Base-by-base conservation (phyloP, 1,140 invertebrate genomes). In the Atta texana region DNA sequence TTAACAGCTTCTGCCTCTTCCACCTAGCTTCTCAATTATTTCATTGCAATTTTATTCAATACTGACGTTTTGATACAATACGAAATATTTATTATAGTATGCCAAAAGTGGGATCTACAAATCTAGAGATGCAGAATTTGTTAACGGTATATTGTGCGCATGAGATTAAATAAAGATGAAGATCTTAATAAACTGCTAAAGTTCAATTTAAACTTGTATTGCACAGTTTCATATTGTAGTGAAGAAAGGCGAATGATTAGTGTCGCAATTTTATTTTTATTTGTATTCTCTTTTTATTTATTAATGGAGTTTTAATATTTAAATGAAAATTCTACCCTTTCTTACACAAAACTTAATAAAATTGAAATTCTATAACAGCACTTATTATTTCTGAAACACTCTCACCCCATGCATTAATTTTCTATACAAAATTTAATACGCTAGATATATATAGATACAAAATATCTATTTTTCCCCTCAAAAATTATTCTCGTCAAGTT, bases 281-380 rank as follows among this genome's bases (percentile, higher is more conserved):
- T 90, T 89, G 87, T 91, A 87, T 80, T 55, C 21, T 61, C 44
- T 81, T 61, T 72, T 91, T 91, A 91, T 91, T 91, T 90, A 91
- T 91, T 87, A 91, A 88, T 91, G 87, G 64, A 90, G 34, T 87
- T 91, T 91, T 91, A 91, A 90, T 91, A 91, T 91, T 91, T 87
- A 84, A 91, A 91, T 55, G 64, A 63, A 87, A 61, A 63, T 89
- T 87, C 90, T 82, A 89, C 55, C 74, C 66, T 91, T 91, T 90
- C 90, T 88, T 91, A 91, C 76, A 51, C 31, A 85, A 89, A 91
- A 61, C 75, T 57, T 66, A 91, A 87, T 87, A 89, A 90, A 90
- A 89, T 76, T 90, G 86, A 88, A 90, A 88, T 72, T 59, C 39
- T 90, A 69, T 82, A 88, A 88, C 80, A 90, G 81, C 44, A 88